Base-by-base conservation (phyloP, 2,797 vertebrate species). In the Acrocephalus scirpaceus region DNA sequence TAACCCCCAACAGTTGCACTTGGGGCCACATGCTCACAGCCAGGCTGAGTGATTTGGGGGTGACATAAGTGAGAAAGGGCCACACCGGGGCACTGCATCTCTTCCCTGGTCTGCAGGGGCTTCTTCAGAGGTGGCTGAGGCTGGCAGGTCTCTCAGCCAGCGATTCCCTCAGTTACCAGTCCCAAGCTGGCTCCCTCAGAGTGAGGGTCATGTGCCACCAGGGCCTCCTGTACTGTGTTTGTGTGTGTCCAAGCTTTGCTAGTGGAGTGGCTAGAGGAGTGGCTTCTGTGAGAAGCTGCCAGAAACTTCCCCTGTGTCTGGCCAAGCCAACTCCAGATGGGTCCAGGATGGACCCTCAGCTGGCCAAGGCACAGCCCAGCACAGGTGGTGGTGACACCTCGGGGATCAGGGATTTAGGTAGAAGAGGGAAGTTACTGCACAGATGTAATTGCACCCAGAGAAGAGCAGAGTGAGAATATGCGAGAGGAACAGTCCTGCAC, bases 121-220 rank as follows among this genome's bases (percentile, higher is more conserved):
- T 65, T 61, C 30, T 58, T 11, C 34, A 29, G n/a, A 2, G 10
- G 27, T 4, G 8, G 18, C 25, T 53, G 65, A 40, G 65, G 29
- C 34, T 45, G 51, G 65, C 6, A 5, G 29, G 12, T 38, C 11
- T 38, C 36, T 48, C 5, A 3, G 64, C 27, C 13, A 5, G 32
- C 2, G 1, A 6, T n/a, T 74, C 18, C 17, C 8, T 50, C 40
- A 44, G 40, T n/a, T 75, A 38, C 45, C 62, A 53, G 27, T 45
- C 32, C 53, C 53, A 16, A 47, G 34, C 20, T 57, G 36, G 6
- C 4, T 15, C n/a, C 29, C 21, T 42, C 3, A 4, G 32, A 9
- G 29, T 0, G 1, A 45, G 44, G 51, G 7, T 1, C 23, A 3
- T 0, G 9, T 25, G 78, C 26, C n/a, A 8, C 38, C n/a, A 1